phyloP scores from a whole-genome alignment of 2,797 vertebrate species.

The Clarias platycephalus region DNA sequence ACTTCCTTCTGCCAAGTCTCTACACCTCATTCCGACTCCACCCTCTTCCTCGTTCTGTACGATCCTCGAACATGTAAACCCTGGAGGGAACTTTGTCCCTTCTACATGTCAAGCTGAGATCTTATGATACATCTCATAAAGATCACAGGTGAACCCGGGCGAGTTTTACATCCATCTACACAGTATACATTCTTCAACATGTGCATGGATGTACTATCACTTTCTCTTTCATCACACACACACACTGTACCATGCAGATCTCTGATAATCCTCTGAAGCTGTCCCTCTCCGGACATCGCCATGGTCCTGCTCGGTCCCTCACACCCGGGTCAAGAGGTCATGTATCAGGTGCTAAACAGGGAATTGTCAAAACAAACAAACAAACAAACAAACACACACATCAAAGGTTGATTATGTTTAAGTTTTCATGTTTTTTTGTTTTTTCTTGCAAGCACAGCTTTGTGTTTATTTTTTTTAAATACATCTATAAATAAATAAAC shows the following conservation, averaged over 20 bases:
- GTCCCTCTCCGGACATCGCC: constrained; percentile 82
- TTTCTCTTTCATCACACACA: constrained; percentile 38
- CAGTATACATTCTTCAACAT: constrained; percentile 30
- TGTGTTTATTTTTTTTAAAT: too few species aligned
- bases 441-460: background rate
- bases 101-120: constrained; percentile 59
- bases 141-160: background rate
- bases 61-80: constrained; percentile 35
- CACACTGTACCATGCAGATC: constrained; percentile 86
- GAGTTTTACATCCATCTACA: background rate
- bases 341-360: constrained; percentile 61
- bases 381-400: background rate
- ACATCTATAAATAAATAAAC: too few species aligned
- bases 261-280: constrained; percentile 92
- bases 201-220: constrained; percentile 24
- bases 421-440: too few species aligned
- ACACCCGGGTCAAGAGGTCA: constrained; percentile 70
- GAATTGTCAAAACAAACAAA: constrained; percentile 52
- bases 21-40: background rate
- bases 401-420: background rate
- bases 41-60: background rate
- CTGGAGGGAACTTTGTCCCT: constrained; percentile 59
- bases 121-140: background rate
- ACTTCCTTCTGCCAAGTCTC: background rate
- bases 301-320: constrained; percentile 73